phyloP scores from a whole-genome alignment of 2,113 vertebrate species.

The Oryzias melastigma region DNA sequence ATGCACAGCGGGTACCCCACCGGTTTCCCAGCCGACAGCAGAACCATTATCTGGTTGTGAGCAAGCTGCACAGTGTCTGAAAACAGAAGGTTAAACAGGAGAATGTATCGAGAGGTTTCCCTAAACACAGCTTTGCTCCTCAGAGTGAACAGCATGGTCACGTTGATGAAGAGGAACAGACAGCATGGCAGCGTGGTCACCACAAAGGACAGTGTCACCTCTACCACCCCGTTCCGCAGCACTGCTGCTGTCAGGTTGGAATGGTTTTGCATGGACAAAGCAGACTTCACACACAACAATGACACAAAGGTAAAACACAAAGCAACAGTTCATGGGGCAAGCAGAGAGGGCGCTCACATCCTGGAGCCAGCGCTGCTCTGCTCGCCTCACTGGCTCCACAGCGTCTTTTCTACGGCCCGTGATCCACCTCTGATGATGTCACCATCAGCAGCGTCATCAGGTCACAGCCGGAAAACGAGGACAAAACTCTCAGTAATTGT shows the following conservation, averaged over 20 bases:
- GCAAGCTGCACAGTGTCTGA: slow-evolving; percentile 11
- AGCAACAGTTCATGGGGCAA: no score
- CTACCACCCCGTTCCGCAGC: background rate
- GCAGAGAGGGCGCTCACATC: background rate
- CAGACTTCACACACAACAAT: background rate
- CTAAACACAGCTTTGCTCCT: slow-evolving; percentile 12
- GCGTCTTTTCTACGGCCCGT: no score
- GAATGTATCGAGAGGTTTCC: background rate
- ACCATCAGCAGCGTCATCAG: no score
- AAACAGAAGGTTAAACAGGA: slow-evolving; percentile 10
- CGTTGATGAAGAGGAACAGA: slow-evolving; percentile 10
- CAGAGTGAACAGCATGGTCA: slow-evolving; percentile 3
- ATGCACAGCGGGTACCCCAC: background rate
- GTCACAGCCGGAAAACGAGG: no score
- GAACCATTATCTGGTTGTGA: slow-evolving; percentile 2
- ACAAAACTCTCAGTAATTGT: no score
- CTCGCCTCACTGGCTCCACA: no score
- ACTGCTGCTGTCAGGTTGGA: background rate
- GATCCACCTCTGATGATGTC: no score
- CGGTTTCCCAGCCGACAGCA: background rate
- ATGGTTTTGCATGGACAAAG: background rate
- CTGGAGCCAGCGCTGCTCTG: background rate
- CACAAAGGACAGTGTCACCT: background rate
- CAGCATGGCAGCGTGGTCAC: slow-evolving; percentile 1
- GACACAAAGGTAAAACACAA: background rate